Evolutionary conservation across 1,140 invertebrate genomes (phyloP).

Genomic region (Lordiphosa mommai): DNA sequence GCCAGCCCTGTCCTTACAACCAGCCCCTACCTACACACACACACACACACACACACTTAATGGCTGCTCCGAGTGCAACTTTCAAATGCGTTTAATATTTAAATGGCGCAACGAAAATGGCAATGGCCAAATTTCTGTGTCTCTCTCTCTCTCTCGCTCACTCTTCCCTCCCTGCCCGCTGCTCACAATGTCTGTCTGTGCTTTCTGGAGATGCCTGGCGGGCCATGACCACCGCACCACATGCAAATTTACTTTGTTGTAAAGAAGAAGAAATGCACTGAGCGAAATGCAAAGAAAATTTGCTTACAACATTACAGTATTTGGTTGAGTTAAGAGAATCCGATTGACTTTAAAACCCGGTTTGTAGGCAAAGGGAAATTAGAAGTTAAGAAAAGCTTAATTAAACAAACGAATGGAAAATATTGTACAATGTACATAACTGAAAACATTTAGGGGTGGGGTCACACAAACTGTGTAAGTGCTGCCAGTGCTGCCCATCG

Average conservation of each 20-base stretch:
- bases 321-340: no score
- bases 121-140: slow-evolving; percentile 25
- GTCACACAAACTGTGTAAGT: no score
- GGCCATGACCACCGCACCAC: slow-evolving; percentile 4
- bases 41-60: slow-evolving; percentile 22
- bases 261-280: neutral
- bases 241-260: slow-evolving; percentile 40
- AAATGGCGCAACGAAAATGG: slow-evolving; percentile 27
- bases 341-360: no score
- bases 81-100: slow-evolving; percentile 55
- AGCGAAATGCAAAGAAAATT: neutral
- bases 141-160: neutral
- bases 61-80: slow-evolving; percentile 28
- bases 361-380: no score
- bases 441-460: no score
- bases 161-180: neutral
- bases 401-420: no score
- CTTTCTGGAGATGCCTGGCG: slow-evolving; percentile 11
- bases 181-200: neutral
- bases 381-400: no score
- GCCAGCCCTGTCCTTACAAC: neutral
- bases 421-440: no score
- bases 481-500: no score
- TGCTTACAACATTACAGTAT: neutral
- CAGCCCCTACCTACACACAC: neutral